Conservation (phyloP, 2,888 invertebrate genomes). For the Myopa testacea region DNA sequence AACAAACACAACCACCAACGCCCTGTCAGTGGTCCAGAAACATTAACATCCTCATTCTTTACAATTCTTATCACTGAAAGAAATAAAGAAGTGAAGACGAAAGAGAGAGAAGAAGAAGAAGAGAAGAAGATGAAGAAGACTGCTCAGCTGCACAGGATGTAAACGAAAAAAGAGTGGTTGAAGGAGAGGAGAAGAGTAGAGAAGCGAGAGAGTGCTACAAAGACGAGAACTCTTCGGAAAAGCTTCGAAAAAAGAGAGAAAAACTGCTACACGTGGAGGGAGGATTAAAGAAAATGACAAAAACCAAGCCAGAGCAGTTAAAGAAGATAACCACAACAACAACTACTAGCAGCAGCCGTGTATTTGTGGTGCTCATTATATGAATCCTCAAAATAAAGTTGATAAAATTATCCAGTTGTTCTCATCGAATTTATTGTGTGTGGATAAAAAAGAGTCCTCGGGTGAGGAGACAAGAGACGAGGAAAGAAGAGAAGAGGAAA, state of each 20-base stretch:
- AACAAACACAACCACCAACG: slow-evolving; percentile 4
- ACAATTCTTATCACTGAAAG: slow-evolving; percentile 25
- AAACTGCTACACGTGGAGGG: background rate
- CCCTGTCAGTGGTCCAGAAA: background rate
- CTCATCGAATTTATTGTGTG: slow-evolving; percentile 61
- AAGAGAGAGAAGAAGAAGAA: too few species aligned
- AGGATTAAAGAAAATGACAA: background rate
- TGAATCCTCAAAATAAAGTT: background rate
- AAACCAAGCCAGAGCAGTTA: background rate
- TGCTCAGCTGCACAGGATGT: background rate
- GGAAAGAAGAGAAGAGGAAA: too few species aligned
- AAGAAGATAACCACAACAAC: slow-evolving; percentile 24
- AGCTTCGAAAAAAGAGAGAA: background rate
- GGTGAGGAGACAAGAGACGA: slow-evolving; percentile 20
- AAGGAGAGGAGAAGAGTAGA: background rate
- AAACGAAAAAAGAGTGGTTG: background rate
- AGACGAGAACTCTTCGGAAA: background rate
- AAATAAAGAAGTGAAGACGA: background rate
- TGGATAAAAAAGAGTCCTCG: slow-evolving; percentile 20
- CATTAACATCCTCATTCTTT: too few species aligned
- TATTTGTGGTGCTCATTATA: slow-evolving; percentile 3
- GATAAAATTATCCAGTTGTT: slow-evolving; percentile 58
- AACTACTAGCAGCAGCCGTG: background rate
- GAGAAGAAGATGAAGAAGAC: too few species aligned
- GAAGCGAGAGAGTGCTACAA: background rate